Percentiles rank a stretch among this genome's conserved stretches.
Evolutionary conservation across 2,888 invertebrate genomes (phyloP).

Genomic region (Phalangium opilio): DNA sequence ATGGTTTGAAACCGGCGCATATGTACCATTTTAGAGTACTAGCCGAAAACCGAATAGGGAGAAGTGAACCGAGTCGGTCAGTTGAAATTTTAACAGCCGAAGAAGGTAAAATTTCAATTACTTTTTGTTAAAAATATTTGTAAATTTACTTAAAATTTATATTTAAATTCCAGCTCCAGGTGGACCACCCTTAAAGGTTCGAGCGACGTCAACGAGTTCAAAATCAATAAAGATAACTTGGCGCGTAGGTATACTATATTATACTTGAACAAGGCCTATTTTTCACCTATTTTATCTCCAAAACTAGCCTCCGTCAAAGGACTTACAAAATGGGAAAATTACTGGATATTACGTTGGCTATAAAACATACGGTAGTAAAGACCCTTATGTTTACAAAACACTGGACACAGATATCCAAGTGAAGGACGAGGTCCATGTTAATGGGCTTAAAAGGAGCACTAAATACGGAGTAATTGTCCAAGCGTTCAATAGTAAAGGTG

Average conservation of each 20-base stretch:
- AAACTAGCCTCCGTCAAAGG: conserved; percentile 27
- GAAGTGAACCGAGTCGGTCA: conserved; percentile 25
- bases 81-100: conserved; percentile 27
- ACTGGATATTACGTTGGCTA: conserved; percentile 32
- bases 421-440: conserved; percentile 18
- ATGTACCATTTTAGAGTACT: conserved; percentile 28
- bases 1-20: conserved; percentile 27
- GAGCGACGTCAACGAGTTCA: conserved; percentile 29
- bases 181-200: conserved; percentile 29
- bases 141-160: too few relatives aligned
- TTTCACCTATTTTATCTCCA: not conserved
- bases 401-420: conserved; percentile 18
- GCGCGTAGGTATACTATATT: conserved; percentile 26
- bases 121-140: too few relatives aligned
- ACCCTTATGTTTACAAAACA: conserved; percentile 29
- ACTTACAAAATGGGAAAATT: conserved; percentile 29
- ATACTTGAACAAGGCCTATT: not conserved
- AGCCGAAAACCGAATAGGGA: conserved; percentile 28
- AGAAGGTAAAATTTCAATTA: conserved; percentile 24
- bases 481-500: conserved; percentile 31
- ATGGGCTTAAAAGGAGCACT: conserved; percentile 22
- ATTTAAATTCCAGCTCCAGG: conserved; percentile 26
- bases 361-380: conserved; percentile 25
- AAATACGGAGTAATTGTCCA: conserved; percentile 31
- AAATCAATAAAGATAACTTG: conserved; percentile 31